Evolutionary conservation across 2,113 vertebrate species (phyloP).

Genomic region (Equus quagga): DNA sequence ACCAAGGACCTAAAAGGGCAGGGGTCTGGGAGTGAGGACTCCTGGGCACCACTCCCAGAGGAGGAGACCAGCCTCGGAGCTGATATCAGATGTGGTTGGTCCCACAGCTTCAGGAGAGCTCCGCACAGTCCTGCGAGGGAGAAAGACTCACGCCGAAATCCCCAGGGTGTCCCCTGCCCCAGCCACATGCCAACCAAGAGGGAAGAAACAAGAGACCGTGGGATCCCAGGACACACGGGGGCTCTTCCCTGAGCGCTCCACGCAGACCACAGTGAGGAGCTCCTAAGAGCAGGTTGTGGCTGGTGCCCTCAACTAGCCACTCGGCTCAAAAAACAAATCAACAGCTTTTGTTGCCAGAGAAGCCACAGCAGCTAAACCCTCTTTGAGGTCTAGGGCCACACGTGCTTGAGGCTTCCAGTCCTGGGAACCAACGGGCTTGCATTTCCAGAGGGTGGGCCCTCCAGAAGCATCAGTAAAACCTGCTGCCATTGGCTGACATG

Average conservation of each 20-base stretch:
- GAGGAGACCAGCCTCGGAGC: not conserved
- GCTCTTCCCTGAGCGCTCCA: not conserved
- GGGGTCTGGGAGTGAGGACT: not conserved
- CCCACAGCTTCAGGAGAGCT: not conserved
- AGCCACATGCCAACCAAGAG: fast-evolving
- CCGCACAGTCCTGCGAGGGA: not conserved
- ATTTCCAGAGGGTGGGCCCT: not conserved
- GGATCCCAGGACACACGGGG: not conserved
- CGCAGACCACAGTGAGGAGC: not conserved
- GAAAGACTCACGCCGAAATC: not conserved
- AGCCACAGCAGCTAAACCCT: conserved; percentile 32
- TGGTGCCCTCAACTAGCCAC: not conserved
- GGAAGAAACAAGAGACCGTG: not conserved
- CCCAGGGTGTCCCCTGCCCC: not conserved
- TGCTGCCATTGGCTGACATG: fast-evolving
- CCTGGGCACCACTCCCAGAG: not conserved
- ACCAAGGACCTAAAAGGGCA: not conserved
- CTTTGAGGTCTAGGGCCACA: not conserved
- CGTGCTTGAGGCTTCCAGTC: not conserved
- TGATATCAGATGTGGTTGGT: fast-evolving
- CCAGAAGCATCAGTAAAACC: fast-evolving
- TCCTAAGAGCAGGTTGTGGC: conserved; percentile 36
- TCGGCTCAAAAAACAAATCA: not conserved
- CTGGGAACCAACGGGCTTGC: not conserved
- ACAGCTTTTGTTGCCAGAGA: conserved; percentile 47